phyloP scores from a whole-genome alignment of 2,797 vertebrate species.

The Enoplosus armatus region DNA sequence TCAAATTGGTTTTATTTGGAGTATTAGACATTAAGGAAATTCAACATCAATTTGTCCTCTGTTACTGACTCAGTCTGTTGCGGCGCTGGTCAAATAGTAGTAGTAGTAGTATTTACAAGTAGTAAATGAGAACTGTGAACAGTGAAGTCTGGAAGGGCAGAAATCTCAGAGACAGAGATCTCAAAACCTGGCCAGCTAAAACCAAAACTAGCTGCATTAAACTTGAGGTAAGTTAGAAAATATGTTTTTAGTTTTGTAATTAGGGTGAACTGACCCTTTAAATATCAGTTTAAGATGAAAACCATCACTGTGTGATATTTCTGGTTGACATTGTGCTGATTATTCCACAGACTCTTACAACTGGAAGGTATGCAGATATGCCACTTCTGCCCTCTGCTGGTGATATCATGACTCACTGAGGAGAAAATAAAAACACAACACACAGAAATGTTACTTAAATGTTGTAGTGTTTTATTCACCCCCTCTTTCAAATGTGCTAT shows the following conservation, averaged over 20 bases:
- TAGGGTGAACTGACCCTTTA: not conserved
- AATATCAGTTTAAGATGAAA: not conserved
- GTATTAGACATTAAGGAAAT: not conserved
- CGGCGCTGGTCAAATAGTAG: too few species aligned
- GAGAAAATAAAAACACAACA: constrained; percentile 41
- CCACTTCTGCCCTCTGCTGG: constrained; percentile 53
- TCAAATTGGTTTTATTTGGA: not conserved
- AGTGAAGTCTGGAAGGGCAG: not conserved
- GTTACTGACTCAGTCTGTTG: too few species aligned
- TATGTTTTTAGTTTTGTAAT: not conserved
- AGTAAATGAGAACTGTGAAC: not conserved
- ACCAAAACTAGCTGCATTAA: not conserved
- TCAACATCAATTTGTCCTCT: too few species aligned
- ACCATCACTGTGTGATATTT: not conserved
- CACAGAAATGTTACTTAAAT: constrained; percentile 59
- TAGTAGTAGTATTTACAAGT: too few species aligned
- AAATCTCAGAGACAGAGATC: not conserved
- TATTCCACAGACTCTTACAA: not conserved
- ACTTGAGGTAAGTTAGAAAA: not conserved
- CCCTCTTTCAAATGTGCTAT: constrained; percentile 64
- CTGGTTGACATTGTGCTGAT: not conserved
- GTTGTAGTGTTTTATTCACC: constrained; percentile 72
- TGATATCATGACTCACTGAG: not conserved
- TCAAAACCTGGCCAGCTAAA: not conserved
- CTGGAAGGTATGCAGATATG: not conserved